phyloP scores from a whole-genome alignment of 2,113 vertebrate species.

The Neotragus moschatus region DNA sequence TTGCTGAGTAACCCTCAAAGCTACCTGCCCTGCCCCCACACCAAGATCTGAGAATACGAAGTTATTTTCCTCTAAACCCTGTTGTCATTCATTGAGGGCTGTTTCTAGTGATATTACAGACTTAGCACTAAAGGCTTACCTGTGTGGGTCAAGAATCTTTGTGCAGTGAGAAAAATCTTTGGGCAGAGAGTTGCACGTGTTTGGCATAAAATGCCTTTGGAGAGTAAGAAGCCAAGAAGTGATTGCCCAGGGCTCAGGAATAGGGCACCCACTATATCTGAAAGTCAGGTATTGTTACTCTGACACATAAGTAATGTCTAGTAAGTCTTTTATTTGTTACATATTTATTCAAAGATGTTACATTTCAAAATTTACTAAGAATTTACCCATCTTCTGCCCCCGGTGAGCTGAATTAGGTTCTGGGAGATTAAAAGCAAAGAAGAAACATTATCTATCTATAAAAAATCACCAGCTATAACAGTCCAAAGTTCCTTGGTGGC shows the following conservation, averaged over 20 bases:
- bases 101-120: not conserved
- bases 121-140: not conserved
- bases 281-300: not conserved
- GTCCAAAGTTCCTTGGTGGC: not conserved
- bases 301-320: not conserved
- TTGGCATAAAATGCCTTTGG: not conserved
- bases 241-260: not conserved
- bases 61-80: not conserved
- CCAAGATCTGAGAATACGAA: not conserved
- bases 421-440: not conserved
- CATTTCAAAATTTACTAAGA: not conserved
- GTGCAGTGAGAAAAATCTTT: not conserved
- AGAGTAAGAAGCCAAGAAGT: not conserved
- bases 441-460: not conserved
- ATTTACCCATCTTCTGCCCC: not conserved
- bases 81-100: not conserved
- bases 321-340: not conserved
- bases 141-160: not conserved
- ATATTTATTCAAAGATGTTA: not conserved
- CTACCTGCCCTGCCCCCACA: rapidly evolving
- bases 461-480: not conserved
- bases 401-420: not conserved
- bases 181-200: not conserved
- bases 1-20: not conserved
- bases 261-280: not conserved